Conservation (phyloP, 1,140 invertebrate species). For the Dendroctonus ponderosae region DNA sequence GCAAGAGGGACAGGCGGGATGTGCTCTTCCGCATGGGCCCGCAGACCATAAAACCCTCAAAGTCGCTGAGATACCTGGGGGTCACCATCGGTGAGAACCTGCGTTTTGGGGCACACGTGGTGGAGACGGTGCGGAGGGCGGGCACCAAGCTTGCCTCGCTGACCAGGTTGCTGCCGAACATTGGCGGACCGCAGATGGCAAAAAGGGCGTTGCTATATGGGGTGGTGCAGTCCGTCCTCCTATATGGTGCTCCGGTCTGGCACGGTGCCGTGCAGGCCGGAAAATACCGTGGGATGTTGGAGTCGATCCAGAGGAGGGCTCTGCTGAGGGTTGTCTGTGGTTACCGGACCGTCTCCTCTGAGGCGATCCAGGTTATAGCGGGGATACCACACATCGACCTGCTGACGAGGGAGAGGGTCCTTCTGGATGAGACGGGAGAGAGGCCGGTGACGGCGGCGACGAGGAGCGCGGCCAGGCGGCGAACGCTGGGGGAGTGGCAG, state of each 20-base stretch:
- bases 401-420: conserved; percentile 22
- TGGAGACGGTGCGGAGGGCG: background rate
- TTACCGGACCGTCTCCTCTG: conserved; percentile 37
- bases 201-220: conserved; percentile 4
- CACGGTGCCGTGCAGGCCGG: background rate
- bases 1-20: conserved; percentile 1
- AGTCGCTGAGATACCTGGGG: conserved; percentile 32
- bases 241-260: conserved; percentile 17
- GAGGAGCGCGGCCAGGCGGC: background rate
- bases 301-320: conserved; percentile 16
- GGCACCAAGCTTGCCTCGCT: background rate
- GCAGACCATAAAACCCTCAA: conserved; percentile 5
- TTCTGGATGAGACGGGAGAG: background rate
- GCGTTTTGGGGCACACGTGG: conserved; percentile 10
- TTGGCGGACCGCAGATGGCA: conserved; percentile 15
- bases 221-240: conserved; percentile 3
- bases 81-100: conserved; percentile 9
- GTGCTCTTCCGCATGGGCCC: background rate
- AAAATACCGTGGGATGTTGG: conserved; percentile 5
- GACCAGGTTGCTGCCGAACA: conserved; percentile 9
- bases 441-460: background rate
- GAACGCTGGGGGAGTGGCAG: background rate
- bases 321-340: conserved; percentile 23
- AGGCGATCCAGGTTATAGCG: conserved; percentile 32
- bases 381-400: conserved; percentile 37